Evolutionary conservation across 2,113 vertebrate genomes (phyloP).

Genomic region (Microcebus jonahi): DNA sequence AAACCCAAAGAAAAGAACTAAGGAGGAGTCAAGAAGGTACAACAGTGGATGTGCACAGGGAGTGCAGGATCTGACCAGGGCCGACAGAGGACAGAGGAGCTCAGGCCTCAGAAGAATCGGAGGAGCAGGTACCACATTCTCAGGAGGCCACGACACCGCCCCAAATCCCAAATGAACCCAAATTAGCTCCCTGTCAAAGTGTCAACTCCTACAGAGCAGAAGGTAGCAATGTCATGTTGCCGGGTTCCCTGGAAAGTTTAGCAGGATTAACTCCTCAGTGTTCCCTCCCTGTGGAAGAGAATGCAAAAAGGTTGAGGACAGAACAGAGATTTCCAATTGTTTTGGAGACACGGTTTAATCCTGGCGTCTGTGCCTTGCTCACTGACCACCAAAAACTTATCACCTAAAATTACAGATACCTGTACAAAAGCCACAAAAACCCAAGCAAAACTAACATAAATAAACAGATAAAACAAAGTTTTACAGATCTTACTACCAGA

Average conservation of each 20-base stretch:
- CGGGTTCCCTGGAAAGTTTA: neutral
- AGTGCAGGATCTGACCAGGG: neutral
- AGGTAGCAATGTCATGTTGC: neutral
- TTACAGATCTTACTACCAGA: neutral
- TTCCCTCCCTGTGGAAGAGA: neutral
- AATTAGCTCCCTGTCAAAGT: neutral
- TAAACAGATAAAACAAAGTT: neutral
- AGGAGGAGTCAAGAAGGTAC: neutral
- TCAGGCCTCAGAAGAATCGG: neutral
- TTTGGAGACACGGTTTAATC: neutral
- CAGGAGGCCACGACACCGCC: neutral
- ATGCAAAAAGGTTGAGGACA: neutral
- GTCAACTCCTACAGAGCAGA: neutral
- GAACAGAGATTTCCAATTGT: neutral
- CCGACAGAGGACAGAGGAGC: neutral
- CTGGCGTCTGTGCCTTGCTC: neutral
- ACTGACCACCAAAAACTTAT: neutral
- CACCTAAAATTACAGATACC: neutral
- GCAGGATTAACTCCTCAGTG: fast-evolving
- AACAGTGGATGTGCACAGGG: too few relatives aligned
- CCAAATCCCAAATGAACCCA: neutral
- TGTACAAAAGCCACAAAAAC: neutral
- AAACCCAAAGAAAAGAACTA: neutral
- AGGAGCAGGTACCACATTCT: neutral
- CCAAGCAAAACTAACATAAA: neutral